A percentile compares a stretch with the other conserved stretches of the same genome.
Evolutionary conservation across 1,140 invertebrate species (phyloP).

Genomic region (Acromyrmex echinatior): DNA sequence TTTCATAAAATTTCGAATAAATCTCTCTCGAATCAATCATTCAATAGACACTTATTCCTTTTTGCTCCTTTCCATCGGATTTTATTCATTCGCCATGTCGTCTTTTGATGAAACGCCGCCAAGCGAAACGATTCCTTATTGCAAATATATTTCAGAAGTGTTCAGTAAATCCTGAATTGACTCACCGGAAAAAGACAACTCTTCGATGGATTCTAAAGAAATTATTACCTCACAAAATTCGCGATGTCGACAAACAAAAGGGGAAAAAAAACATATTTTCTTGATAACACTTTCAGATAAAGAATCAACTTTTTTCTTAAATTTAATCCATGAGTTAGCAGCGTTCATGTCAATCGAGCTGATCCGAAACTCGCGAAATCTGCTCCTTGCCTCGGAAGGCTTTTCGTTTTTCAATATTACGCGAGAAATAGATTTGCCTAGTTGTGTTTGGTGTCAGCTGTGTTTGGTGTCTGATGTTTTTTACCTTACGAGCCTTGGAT

Average conservation of each 20-base stretch:
- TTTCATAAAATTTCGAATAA: slow-evolving; percentile 40
- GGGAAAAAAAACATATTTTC: neutral
- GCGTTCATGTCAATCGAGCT: slow-evolving; percentile 18
- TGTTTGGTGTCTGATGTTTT: slow-evolving; percentile 66
- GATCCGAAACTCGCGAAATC: slow-evolving; percentile 34
- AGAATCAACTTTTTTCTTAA: slow-evolving; percentile 1
- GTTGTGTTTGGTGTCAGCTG: neutral
- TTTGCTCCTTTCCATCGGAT: slow-evolving; percentile 36
- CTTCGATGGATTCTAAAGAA: slow-evolving; percentile 11
- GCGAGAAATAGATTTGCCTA: neutral
- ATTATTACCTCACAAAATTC: slow-evolving; percentile 29
- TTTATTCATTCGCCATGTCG: slow-evolving; percentile 48
- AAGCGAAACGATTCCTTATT: slow-evolving; percentile 44
- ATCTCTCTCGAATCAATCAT: slow-evolving; percentile 13
- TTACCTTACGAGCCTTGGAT: slow-evolving; percentile 96
- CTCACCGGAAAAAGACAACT: neutral
- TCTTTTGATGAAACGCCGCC: slow-evolving; percentile 47
- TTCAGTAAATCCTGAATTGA: slow-evolving; percentile 29
- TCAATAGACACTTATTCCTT: slow-evolving; percentile 50
- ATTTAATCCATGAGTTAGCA: slow-evolving; percentile 13
- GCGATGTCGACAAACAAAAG: neutral
- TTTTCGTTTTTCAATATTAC: neutral
- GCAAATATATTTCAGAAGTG: slow-evolving; percentile 5
- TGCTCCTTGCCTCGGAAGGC: neutral
- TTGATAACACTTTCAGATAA: neutral